Conservation (phyloP, 2,113 vertebrate species). For the Coturnix japonica region DNA sequence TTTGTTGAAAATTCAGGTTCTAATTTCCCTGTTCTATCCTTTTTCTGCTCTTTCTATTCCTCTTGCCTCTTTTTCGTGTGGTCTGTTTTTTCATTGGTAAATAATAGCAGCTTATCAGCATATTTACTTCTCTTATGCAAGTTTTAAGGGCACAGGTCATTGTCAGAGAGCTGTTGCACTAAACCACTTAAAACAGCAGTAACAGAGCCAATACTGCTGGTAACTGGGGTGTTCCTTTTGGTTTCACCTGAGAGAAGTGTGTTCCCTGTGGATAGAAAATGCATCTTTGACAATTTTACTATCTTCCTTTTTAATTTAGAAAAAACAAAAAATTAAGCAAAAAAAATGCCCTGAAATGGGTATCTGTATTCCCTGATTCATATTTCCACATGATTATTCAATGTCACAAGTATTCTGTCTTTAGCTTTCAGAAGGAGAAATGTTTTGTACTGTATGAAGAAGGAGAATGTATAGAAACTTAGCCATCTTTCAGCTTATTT, state of each 20-base stretch:
- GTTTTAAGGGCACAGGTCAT: neutral
- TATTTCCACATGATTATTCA: neutral
- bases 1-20: neutral
- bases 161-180: neutral
- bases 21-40: neutral
- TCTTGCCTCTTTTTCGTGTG: neutral
- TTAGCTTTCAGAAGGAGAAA: neutral
- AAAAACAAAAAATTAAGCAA: too few relatives aligned
- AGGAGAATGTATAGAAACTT: neutral
- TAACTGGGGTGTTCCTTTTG: neutral
- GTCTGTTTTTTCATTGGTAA: neutral
- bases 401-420: neutral
- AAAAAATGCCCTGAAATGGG: neutral
- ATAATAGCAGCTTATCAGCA: neutral
- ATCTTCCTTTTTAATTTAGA: neutral
- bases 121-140: neutral
- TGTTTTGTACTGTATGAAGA: neutral
- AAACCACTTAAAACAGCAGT: neutral
- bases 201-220: neutral
- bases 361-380: neutral
- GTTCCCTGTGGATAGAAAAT: neutral
- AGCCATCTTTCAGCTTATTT: neutral
- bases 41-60: neutral
- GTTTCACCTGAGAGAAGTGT: neutral
- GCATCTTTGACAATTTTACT: neutral